Conservation (phyloP, 2,113 vertebrate genomes). For the Agapornis roseicollis region DNA sequence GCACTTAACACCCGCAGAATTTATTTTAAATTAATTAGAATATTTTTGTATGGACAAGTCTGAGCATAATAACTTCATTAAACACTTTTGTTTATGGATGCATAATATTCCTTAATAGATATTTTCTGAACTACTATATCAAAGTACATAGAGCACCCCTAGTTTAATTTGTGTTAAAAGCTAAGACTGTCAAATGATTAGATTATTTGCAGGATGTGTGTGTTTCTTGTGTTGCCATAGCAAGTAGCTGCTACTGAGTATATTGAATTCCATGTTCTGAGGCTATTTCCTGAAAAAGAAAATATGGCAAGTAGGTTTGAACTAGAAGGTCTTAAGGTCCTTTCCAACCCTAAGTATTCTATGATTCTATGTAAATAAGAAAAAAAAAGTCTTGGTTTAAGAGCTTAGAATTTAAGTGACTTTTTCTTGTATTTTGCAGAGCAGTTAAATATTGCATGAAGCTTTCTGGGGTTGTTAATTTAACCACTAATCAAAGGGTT, state of each 20-base stretch:
- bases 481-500: not conserved
- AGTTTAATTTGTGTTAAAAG: not conserved
- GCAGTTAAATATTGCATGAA: not conserved
- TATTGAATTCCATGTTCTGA: not conserved
- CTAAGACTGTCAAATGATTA: not conserved
- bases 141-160: not conserved
- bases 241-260: not conserved
- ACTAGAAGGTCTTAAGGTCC: no score
- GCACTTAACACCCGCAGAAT: not conserved
- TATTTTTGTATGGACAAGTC: not conserved
- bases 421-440: not conserved
- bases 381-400: not conserved
- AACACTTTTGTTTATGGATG: not conserved
- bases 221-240: not conserved
- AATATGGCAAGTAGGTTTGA: not conserved
- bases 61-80: not conserved
- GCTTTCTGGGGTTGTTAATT: not conserved
- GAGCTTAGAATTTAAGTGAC: not conserved
- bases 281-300: not conserved
- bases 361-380: no score
- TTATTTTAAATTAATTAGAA: not conserved
- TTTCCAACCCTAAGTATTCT: no score
- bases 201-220: accelerated
- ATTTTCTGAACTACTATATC: not conserved
- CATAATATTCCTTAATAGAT: not conserved